phyloP scores from a whole-genome alignment of 2,797 vertebrate genomes.

The Amphiprion clarkii region DNA sequence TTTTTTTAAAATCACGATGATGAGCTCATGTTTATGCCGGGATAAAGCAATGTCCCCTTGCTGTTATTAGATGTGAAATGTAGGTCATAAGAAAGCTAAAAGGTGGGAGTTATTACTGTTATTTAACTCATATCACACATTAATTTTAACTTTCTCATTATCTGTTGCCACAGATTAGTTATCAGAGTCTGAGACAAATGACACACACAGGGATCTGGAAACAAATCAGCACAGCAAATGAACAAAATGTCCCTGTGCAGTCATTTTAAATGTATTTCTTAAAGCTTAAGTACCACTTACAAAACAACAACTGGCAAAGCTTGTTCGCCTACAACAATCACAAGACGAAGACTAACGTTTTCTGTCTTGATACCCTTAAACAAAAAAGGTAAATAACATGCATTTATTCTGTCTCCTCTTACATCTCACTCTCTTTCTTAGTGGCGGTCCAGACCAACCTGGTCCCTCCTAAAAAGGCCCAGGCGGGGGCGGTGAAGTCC shows the following conservation, averaged over 20 bases:
- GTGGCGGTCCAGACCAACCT: slow-evolving; percentile 89
- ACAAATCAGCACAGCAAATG: slow-evolving; percentile 5
- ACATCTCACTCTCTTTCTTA: slow-evolving; percentile 30
- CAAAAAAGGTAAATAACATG: neutral
- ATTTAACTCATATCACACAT: neutral
- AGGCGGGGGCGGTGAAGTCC: slow-evolving; percentile 81
- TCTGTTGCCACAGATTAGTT: neutral
- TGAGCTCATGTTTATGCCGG: slow-evolving; percentile 18
- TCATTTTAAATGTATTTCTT: too few relatives aligned
- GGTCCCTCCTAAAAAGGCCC: slow-evolving; percentile 85
- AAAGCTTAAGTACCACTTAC: neutral
- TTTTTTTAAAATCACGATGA: slow-evolving; percentile 15
- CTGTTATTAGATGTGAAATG: neutral
- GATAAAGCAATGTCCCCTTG: neutral
- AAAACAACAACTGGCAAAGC: neutral
- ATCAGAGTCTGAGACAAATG: neutral
- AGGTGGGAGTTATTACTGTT: neutral
- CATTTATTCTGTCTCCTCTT: neutral
- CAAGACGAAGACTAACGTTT: neutral
- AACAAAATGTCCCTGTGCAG: too few relatives aligned
- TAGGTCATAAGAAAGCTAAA: neutral
- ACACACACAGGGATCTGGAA: neutral
- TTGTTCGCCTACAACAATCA: too few relatives aligned
- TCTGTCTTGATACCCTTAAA: neutral
- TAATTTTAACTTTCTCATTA: neutral